phyloP scores from a whole-genome alignment of 1,140 invertebrate species.

The Oryzaephilus surinamensis region DNA sequence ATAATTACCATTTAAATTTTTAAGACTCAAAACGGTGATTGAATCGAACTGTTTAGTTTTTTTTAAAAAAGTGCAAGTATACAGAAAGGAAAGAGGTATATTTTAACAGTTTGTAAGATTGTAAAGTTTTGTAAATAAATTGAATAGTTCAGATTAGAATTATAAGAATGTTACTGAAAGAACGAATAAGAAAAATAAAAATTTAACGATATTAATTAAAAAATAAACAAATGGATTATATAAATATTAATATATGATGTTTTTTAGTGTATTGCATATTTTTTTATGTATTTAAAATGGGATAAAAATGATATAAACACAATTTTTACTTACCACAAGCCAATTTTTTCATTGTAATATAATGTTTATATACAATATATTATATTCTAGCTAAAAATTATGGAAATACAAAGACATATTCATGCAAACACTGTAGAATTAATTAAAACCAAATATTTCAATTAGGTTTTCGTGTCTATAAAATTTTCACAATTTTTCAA shows the following conservation, averaged over 20 bases:
- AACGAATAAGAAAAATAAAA: conserved; percentile 11
- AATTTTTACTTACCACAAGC: conserved; percentile 16
- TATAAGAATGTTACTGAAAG: conserved; percentile 21
- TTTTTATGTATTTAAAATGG: conserved; percentile 14
- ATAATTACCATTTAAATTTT: conserved; percentile 1
- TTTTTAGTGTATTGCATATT: conserved; percentile 16
- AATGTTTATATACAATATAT: conserved; percentile 20
- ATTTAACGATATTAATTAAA: neutral
- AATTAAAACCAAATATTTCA: conserved; percentile 9
- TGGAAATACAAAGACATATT: conserved; percentile 15
- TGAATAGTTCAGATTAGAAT: conserved; percentile 20
- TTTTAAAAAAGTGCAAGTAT: no score
- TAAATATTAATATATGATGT: conserved; percentile 1
- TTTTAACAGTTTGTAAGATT: conserved; percentile 16
- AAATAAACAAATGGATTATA: neutral
- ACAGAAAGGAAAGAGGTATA: conserved; percentile 20
- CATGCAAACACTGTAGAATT: conserved; percentile 12
- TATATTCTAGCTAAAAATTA: conserved; percentile 15
- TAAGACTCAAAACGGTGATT: conserved; percentile 1
- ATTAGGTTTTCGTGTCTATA: conserved; percentile 6
- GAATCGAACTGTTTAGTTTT: no score
- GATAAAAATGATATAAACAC: conserved; percentile 1
- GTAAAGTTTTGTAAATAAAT: conserved; percentile 20
- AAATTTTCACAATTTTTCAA: conserved; percentile 8
- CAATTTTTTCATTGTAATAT: conserved; percentile 20